These are phyloP conservation scores for Premnoplex brunnescens DNA, from an alignment of 2,797 vertebrate species.

Conservation along the genomic window DNA sequence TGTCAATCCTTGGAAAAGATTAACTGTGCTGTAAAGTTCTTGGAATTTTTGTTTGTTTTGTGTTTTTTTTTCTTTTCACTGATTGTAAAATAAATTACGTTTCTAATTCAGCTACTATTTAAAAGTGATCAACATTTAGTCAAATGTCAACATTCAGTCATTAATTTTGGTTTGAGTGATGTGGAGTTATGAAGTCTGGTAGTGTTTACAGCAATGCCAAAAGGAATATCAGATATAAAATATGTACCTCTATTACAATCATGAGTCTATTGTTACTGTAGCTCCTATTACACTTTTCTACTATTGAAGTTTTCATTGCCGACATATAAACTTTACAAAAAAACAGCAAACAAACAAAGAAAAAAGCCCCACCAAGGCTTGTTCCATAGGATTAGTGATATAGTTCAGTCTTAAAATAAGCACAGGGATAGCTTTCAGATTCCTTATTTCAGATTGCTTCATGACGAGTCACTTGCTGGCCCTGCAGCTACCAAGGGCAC, in stretches of 20 bases:
- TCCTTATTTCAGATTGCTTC: not conserved
- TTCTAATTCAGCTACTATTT: not conserved
- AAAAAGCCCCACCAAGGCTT: not conserved
- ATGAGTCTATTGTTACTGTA: not conserved
- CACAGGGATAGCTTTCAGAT: not conserved
- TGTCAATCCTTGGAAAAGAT: not conserved
- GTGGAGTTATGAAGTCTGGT: not conserved
- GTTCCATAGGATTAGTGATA: not conserved
- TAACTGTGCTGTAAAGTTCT: not conserved
- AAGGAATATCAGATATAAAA: not conserved
- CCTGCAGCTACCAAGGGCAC: not conserved
- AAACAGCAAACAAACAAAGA: not conserved
- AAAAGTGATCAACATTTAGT: not conserved
- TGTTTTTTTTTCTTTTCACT: not conserved
- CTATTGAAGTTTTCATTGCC: not conserved
- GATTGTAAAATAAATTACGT: not conserved
- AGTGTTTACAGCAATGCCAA: not conserved
- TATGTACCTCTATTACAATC: not conserved
- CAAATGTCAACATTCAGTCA: not conserved
- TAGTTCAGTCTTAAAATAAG: not conserved
- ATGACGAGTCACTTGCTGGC: not conserved
- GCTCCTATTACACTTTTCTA: not conserved
- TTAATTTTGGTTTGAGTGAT: not conserved
- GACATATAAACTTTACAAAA: not conserved
- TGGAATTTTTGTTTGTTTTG: fast-evolving